Evolutionary conservation across 2,797 vertebrate species (phyloP), one percentile per base, ranked within the genome.

Genomic region (Lepilemur septentrionalis): DNA sequence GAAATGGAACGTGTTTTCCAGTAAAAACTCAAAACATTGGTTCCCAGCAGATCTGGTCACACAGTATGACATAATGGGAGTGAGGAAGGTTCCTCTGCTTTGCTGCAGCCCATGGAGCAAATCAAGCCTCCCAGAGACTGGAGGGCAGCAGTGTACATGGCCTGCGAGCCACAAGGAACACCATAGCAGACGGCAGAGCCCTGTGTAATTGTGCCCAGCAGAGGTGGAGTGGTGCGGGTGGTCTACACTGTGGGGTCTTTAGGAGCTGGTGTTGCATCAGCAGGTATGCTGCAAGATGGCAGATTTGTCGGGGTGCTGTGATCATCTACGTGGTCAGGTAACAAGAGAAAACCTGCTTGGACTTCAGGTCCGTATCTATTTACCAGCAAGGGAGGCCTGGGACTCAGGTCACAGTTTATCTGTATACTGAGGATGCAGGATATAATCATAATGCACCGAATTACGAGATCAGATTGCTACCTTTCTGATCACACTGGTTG

Each of bases 191-290:
- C 22, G 30, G 7, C 55, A 89, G 84, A 72, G 2, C 10, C 55
- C 55, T 23, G 14, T 17, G 15, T 30, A 10, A 48, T 12, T 32
- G 0, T 65, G 78, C 32, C 30, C 22, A 50, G 75, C 18, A 23
- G 10, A 5, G 17, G 25, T 0, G 0, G 59, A 38, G n/a, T 13
- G 23, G 30, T 50, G 4, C 30, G 35, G 57, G 55, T 48, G 41
- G 43, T 14, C 46, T 14, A 35, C 32, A 22, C 2, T 0, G 0
- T 10, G 35, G 30, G 8, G 14, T 78, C 25, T n/a, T 3, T 12
- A 46, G 14, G 41, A 72, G 32, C 52, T n/a, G 35, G 20, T 32
- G 2, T 25, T 9, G 6, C 35, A 18, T 57, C 30, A 46, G 41
- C 17, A 72, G 89, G 63, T 65, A 28, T 4, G 1, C 18, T 69